Conservation (phyloP, 2,888 invertebrate genomes). For the Aphrophora alni region DNA sequence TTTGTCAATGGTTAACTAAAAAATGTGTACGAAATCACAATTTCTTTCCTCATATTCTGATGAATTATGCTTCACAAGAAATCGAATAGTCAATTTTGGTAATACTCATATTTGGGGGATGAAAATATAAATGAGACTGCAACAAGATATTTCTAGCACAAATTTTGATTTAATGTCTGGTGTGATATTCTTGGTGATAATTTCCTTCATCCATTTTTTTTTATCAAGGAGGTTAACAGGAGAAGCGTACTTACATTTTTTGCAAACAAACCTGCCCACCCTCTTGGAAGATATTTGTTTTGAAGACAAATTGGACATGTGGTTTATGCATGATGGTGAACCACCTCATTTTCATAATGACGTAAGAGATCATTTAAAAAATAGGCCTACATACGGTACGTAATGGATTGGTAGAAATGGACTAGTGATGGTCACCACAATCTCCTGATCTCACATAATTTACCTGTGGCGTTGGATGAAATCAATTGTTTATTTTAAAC, state of each 20-base stretch:
- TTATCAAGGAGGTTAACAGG: neutral
- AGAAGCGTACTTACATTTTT: neutral
- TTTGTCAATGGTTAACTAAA: no score
- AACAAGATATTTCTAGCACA: neutral
- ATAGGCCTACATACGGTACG: neutral
- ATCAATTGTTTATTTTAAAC: neutral
- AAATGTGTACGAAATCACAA: no score
- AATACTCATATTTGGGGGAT: neutral
- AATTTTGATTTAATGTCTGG: neutral
- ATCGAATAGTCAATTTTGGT: no score
- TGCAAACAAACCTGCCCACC: neutral
- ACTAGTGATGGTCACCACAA: neutral
- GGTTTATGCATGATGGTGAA: neutral
- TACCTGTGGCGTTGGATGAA: neutral
- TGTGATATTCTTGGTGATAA: slow-evolving; percentile 4
- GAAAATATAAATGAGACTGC: neutral
- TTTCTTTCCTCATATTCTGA: no score
- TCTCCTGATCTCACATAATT: neutral
- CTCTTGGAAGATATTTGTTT: slow-evolving; percentile 14
- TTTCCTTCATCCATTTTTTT: neutral
- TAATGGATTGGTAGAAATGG: neutral
- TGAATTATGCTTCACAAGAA: no score
- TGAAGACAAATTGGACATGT: neutral
- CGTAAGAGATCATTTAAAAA: neutral
- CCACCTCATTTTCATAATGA: neutral